Evolutionary conservation across 1,140 invertebrate genomes (phyloP).

Genomic region (Scaptodrosophila lebanonensis): DNA sequence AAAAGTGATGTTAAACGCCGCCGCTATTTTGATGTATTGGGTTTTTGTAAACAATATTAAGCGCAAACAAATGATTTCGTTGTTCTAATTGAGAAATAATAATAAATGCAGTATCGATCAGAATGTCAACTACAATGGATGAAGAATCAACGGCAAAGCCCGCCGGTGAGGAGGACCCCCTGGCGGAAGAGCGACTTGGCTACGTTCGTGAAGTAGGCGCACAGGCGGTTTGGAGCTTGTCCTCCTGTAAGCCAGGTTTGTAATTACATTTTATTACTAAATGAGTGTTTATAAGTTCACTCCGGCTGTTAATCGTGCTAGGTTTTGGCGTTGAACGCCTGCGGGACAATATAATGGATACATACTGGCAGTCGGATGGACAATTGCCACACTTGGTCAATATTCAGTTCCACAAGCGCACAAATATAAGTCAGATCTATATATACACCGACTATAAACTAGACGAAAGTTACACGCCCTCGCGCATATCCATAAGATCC

Average conservation of each 20-base stretch:
- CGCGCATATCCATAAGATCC: slow-evolving; percentile 94
- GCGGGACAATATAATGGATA: slow-evolving; percentile 95
- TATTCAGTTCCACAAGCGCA: slow-evolving; percentile 97
- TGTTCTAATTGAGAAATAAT: background rate
- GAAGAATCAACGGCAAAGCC: slow-evolving; percentile 43
- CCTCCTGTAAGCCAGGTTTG: slow-evolving; percentile 96
- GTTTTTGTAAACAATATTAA: no score
- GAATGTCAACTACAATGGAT: slow-evolving; percentile 51
- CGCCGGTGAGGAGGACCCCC: slow-evolving; percentile 78
- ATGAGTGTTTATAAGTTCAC: background rate
- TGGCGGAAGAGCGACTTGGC: slow-evolving; percentile 85
- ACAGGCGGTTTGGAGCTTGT: slow-evolving; percentile 98
- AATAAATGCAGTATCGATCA: background rate
- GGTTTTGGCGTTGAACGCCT: slow-evolving; percentile 99
- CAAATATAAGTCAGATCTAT: slow-evolving; percentile 95
- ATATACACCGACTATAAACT: slow-evolving; percentile 98
- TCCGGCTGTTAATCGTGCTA: slow-evolving; percentile 60
- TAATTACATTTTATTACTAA: background rate
- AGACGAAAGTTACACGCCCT: slow-evolving; percentile 99
- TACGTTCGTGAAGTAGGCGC: slow-evolving; percentile 94
- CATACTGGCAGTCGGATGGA: slow-evolving; percentile 99
- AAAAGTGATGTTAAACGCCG: no score
- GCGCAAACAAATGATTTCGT: no score
- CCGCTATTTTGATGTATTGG: no score
- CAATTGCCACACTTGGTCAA: slow-evolving; percentile 98